Percentiles rank a stretch among this genome's conserved stretches.
These are phyloP conservation scores for Boleophthalmus pectinirostris DNA, from an alignment of 2,113 vertebrate genomes.

Conservation along the genomic window DNA sequence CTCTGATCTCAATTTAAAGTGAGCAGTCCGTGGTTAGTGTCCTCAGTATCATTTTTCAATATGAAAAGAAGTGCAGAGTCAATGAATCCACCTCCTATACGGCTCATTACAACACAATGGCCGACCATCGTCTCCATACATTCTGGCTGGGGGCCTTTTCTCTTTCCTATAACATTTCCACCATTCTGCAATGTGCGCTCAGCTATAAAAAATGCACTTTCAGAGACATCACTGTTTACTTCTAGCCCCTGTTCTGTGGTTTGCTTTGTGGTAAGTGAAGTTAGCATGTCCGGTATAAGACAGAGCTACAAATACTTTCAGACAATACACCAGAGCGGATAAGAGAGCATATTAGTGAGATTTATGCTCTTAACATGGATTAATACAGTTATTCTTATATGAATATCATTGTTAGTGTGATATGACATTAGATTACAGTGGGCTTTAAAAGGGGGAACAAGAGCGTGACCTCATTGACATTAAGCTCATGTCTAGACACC, in stretches of 20 bases:
- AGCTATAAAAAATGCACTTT: slow-evolving; percentile 4
- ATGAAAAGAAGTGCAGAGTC: slow-evolving; percentile 35
- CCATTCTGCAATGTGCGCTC: neutral
- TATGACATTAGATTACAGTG: slow-evolving; percentile 29
- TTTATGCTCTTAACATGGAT: slow-evolving; percentile 22
- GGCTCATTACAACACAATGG: slow-evolving; percentile 55
- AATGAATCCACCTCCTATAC: slow-evolving; percentile 40
- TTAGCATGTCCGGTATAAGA: slow-evolving; percentile 30
- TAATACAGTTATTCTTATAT: slow-evolving; percentile 22
- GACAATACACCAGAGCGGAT: neutral
- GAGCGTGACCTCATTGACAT: slow-evolving; percentile 54
- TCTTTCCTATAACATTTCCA: slow-evolving; percentile 18
- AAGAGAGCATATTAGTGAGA: slow-evolving; percentile 19
- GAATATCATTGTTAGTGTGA: slow-evolving; percentile 19
- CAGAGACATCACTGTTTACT: slow-evolving; percentile 16
- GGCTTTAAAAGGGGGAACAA: slow-evolving; percentile 19
- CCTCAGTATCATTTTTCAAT: slow-evolving; percentile 15
- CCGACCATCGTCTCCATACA: slow-evolving; percentile 34
- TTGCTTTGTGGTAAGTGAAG: slow-evolving; percentile 48
- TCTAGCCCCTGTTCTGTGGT: slow-evolving; percentile 20
- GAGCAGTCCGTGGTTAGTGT: slow-evolving; percentile 10
- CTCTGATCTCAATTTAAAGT: neutral
- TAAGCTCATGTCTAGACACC: slow-evolving; percentile 62
- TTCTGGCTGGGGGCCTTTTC: slow-evolving; percentile 27
- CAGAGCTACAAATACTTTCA: slow-evolving; percentile 15